Conservation (phyloP, 2,888 invertebrate genomes). For the Prosapia bicincta region DNA sequence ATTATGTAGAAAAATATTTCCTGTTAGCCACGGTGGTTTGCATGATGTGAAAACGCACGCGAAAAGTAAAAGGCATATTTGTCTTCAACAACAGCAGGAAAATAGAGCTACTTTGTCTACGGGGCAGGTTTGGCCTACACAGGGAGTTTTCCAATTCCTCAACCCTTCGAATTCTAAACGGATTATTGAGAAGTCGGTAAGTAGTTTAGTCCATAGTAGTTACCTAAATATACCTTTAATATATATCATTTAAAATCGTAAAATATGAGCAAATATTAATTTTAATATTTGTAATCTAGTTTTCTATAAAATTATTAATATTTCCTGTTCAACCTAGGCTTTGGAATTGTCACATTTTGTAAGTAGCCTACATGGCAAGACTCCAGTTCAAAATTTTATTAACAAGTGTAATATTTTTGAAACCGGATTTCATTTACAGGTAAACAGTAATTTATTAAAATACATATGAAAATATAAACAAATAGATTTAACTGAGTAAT, state of each 20-base stretch:
- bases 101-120: conserved; percentile 32
- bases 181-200: conserved; percentile 13
- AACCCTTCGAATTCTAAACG: conserved; percentile 27
- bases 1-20: conserved; percentile 44
- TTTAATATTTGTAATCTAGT: not conserved
- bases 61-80: conserved; percentile 44
- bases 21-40: conserved; percentile 43
- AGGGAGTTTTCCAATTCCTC: conserved; percentile 28
- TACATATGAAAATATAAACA: not conserved
- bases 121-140: conserved; percentile 29
- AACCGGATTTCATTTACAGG: not conserved
- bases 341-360: not conserved
- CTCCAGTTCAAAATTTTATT: not conserved
- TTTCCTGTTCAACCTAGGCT: not conserved
- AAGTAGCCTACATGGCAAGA: not conserved
- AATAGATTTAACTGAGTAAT: not conserved
- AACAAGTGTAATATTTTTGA: not conserved
- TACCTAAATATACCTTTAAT: not conserved
- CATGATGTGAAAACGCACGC: conserved; percentile 44
- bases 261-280: not conserved
- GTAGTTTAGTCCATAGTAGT: not conserved
- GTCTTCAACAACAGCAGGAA: conserved; percentile 41
- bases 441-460: not conserved
- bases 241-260: not conserved
- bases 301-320: not conserved